Evolutionary conservation across 2,888 invertebrate genomes (phyloP).

Genomic region (Liodrosophila aerea): DNA sequence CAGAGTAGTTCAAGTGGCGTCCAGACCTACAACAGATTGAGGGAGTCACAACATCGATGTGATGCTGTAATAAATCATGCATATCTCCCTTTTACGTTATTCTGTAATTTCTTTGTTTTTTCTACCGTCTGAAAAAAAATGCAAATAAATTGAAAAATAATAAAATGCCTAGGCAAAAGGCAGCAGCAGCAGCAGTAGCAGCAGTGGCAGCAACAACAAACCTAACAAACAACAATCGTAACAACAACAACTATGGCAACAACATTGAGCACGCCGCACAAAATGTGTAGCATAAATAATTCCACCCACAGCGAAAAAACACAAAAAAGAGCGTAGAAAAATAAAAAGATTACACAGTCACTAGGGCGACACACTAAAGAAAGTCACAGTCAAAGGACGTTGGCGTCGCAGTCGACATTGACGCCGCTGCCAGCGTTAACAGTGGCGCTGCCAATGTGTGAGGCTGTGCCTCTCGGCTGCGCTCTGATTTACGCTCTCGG

Average conservation of each 20-base stretch:
- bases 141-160: constrained; percentile 72
- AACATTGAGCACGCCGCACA: constrained; percentile 31
- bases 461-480: background rate
- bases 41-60: constrained; percentile 16
- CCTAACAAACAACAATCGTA: constrained; percentile 28
- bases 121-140: constrained; percentile 34
- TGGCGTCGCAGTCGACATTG: background rate
- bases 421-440: constrained; percentile 8
- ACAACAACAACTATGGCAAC: constrained; percentile 33
- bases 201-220: constrained; percentile 9
- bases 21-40: constrained; percentile 18
- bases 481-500: constrained; percentile 4
- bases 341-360: constrained; percentile 77
- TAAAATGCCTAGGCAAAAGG: constrained; percentile 53
- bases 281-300: constrained; percentile 77
- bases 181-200: constrained; percentile 27
- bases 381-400: constrained; percentile 27
- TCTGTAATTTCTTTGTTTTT: background rate
- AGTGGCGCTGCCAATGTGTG: background rate
- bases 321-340: constrained; percentile 9
- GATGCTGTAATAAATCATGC: constrained; percentile 47
- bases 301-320: constrained; percentile 67
- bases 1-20: background rate
- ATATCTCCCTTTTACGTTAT: constrained; percentile 20
- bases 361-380: constrained; percentile 65